Evolutionary conservation across 2,888 invertebrate genomes (phyloP), one percentile per base, ranked within the genome.

Genomic region (Cotesia congregata): DNA sequence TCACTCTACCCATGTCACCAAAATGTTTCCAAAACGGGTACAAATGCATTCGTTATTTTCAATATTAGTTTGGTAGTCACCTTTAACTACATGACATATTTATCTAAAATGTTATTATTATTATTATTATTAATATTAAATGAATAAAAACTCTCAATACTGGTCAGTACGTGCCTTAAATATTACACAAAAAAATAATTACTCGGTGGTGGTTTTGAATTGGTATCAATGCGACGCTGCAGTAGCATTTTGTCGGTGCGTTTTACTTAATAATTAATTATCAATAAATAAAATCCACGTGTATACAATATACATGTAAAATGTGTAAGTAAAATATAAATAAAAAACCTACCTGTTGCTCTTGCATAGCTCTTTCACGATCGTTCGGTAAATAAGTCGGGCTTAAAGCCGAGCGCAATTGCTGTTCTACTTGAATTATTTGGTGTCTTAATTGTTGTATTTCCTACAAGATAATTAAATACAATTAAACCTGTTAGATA

Each of bases 401-500:
- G 86, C 95, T 95, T 90, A 95, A 93, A 70, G 95, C 94, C 78
- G 94, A 92, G 79, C 97, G 93, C 87, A 97, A 91, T 88, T 95
- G 95, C 90, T 97, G 97, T 90, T 97, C 97, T 81, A 95, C 95
- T 88, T 95, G 94, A 80, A 96, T 93, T 85, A 97, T 94, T 89
- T 95, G 94, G 86, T 95, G 95, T 77, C 96, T 93, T 82, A 97
- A 91, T 72, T 94, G 92, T 85, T 95, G 96, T 87, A 97, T 94
- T 90, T 97, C 97, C 92, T 92, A 87, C 12, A 88, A 87, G 75
- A 81, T 17, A 80, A 62, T 71, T 69, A 64, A 77, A 76, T 69
- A 72, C 64, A 64, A 76, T 30, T 30, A 72, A 41, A 74, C 30
- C 62, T 65, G 15, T 5, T 59, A 30, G 59, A 40, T 64, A 77